Evolutionary conservation across 2,797 vertebrate genomes (phyloP).

Genomic region (Oryzias sinensis): DNA sequence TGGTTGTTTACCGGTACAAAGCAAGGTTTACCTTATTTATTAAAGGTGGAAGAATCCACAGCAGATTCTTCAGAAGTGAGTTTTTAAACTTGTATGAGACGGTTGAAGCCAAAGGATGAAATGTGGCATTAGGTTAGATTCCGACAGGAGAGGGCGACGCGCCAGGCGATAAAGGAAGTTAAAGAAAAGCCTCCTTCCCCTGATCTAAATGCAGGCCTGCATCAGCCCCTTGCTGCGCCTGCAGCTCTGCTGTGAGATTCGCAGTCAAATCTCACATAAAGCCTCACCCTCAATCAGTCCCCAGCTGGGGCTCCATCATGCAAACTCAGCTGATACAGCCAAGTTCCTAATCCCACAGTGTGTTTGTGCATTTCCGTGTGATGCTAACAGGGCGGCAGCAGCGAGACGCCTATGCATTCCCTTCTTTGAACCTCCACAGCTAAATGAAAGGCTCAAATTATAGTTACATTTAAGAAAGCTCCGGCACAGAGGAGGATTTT

Average conservation of each 20-base stretch:
- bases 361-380: conserved; percentile 45
- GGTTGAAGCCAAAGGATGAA: conserved; percentile 28
- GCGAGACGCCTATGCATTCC: conserved; percentile 16
- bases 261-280: conserved; percentile 63
- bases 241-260: conserved; percentile 45
- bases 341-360: conserved; percentile 29
- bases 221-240: conserved; percentile 62
- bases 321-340: conserved; percentile 24
- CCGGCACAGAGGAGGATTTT: neutral
- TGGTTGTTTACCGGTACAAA: too few relatives aligned
- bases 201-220: conserved; percentile 30
- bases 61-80: conserved; percentile 3
- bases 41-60: neutral
- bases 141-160: conserved; percentile 13
- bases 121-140: conserved; percentile 27
- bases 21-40: neutral
- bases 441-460: conserved; percentile 10
- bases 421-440: neutral
- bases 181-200: conserved; percentile 26
- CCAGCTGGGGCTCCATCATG: conserved; percentile 63
- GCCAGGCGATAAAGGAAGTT: conserved; percentile 19
- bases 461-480: neutral
- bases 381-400: conserved; percentile 16
- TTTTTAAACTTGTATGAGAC: conserved; percentile 20
- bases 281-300: conserved; percentile 59